Conservation (phyloP, 2,113 vertebrate species). For the Phasianus colchicus region DNA sequence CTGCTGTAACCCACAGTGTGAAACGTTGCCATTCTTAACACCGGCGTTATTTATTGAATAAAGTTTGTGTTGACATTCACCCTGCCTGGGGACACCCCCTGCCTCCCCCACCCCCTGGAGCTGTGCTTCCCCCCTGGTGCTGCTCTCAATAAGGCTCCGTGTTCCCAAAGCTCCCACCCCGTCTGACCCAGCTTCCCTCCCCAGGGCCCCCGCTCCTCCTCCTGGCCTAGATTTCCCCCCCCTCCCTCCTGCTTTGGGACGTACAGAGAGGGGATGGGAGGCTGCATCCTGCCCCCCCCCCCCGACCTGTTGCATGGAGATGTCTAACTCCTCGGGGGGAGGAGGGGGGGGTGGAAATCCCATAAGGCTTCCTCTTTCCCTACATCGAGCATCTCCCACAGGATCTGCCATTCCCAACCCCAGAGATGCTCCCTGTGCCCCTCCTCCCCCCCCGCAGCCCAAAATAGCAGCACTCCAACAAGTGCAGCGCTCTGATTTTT, state of each 20-base stretch:
- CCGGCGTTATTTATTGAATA: constrained; percentile 51
- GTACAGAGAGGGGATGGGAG: not conserved
- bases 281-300: not conserved
- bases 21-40: not conserved
- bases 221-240: constrained; percentile 43
- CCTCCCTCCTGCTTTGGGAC: no score
- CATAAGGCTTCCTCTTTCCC: not conserved
- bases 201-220: not conserved
- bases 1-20: not conserved
- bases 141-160: not conserved
- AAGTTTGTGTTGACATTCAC: constrained; percentile 25
- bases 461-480: constrained; percentile 51
- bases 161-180: constrained; percentile 6
- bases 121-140: rapidly evolving
- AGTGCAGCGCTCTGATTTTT: constrained; percentile 51
- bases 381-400: not conserved
- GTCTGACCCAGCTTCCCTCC: constrained; percentile 34
- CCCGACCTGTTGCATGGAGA: not conserved
- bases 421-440: constrained; percentile 5
- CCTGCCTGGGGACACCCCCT: not conserved
- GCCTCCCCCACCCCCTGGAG: not conserved
- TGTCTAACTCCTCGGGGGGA: not conserved
- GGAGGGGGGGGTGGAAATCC: not conserved
- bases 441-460: rapidly evolving
- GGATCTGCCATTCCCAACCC: not conserved